These are phyloP conservation scores for Sinhomidia bicolor DNA, from an alignment of 2,888 invertebrate species.

Conservation along the genomic window DNA sequence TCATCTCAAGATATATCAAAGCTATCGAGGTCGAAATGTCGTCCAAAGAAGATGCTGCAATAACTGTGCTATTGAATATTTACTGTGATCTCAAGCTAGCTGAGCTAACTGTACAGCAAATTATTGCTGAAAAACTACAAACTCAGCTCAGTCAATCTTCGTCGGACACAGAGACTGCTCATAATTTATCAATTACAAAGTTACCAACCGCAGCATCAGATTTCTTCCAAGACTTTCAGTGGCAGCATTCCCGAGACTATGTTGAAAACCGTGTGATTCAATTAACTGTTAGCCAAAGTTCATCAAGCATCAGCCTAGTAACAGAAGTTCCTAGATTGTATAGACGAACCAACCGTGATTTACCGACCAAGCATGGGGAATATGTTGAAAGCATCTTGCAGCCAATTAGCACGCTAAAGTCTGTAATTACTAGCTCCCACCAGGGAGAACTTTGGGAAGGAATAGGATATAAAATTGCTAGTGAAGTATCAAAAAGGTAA, in stretches of 20 bases:
- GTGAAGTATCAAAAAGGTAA: constrained; percentile 72
- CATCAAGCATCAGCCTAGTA: constrained; percentile 83
- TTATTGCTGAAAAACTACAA: constrained; percentile 76
- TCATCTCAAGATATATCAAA: constrained; percentile 77
- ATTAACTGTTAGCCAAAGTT: constrained; percentile 72
- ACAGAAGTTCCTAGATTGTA: constrained; percentile 96
- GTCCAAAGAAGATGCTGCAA: constrained; percentile 69
- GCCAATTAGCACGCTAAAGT: constrained; percentile 73
- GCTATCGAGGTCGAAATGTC: constrained; percentile 74
- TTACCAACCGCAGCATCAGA: constrained; percentile 12
- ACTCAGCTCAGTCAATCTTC: constrained; percentile 7
- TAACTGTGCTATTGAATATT: constrained; percentile 70
- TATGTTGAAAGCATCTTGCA: constrained; percentile 86
- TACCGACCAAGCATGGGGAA: constrained; percentile 90
- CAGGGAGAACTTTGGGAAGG: constrained; percentile 76
- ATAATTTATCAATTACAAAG: constrained; percentile 47
- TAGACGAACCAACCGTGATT: constrained; percentile 93
- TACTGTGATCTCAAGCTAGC: constrained; percentile 79
- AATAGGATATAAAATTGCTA: constrained; percentile 72
- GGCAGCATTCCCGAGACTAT: constrained; percentile 69
- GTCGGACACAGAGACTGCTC: not conserved
- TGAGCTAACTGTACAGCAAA: constrained; percentile 78
- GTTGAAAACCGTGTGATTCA: constrained; percentile 75
- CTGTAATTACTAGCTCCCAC: constrained; percentile 48
- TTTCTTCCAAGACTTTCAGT: constrained; percentile 74